Percentiles rank a stretch among this genome's conserved stretches.
Conservation (phyloP, 2,888 invertebrate species). For the Zele albiditarsus region DNA sequence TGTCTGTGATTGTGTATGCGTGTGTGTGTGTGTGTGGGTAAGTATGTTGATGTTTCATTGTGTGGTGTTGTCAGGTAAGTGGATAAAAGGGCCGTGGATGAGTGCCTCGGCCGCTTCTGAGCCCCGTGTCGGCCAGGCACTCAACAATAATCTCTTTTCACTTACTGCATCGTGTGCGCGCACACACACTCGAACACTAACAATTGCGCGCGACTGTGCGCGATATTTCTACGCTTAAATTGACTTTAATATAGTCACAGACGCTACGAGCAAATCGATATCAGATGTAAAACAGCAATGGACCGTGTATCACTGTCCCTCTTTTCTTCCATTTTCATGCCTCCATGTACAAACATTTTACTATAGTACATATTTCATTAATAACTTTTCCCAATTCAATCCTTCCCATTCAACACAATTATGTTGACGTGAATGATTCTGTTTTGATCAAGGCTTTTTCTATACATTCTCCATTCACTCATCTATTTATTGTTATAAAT, state of each 20-base stretch:
- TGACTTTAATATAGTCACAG: conserved; percentile 34
- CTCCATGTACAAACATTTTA: conserved; percentile 15
- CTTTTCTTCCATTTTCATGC: conserved; percentile 22
- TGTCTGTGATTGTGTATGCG: not conserved
- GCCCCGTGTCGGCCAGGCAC: conserved; percentile 47
- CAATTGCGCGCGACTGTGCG: not conserved
- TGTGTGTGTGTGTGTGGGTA: not conserved
- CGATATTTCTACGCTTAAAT: conserved; percentile 49
- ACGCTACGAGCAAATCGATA: conserved; percentile 42
- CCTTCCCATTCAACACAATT: not conserved
- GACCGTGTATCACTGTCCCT: conserved; percentile 40
- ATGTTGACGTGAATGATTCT: not conserved
- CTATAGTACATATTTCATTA: not conserved
- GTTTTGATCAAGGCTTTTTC: not conserved
- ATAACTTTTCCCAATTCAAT: conserved; percentile 1
- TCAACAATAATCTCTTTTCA: conserved; percentile 44
- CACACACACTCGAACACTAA: conserved; percentile 35
- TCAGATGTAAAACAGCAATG: conserved; percentile 45
- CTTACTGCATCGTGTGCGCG: conserved; percentile 31
- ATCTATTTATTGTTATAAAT: not conserved
- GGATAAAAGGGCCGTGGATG: conserved; percentile 44
- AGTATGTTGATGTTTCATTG: conserved; percentile 8
- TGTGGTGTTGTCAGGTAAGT: conserved; percentile 33
- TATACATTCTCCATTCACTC: too few species aligned
- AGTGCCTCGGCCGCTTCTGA: conserved; percentile 50